phyloP scores from a whole-genome alignment of 64 coral and sea anemone species.

The Dendrophyllia cribrosa region DNA sequence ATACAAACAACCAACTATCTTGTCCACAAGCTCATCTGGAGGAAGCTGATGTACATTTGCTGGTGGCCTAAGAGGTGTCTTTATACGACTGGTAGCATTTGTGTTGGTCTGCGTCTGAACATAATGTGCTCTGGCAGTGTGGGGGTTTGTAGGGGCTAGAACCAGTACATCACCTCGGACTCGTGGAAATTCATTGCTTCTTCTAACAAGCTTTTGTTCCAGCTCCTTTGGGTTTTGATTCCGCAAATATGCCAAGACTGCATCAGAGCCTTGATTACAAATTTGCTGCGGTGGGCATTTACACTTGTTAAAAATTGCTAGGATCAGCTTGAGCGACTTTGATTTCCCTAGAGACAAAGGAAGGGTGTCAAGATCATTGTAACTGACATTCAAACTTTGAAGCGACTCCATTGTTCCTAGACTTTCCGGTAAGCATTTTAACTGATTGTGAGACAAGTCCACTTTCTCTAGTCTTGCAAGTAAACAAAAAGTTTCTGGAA shows the following conservation, averaged over 20 bases:
- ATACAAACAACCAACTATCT: constrained; percentile 95
- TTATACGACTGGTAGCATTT: constrained; percentile 80
- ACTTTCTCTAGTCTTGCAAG: constrained; percentile 85
- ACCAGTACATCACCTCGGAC: constrained; percentile 78
- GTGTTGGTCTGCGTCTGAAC: constrained; percentile 93
- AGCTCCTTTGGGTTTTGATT: constrained; percentile 74
- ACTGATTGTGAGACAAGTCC: constrained; percentile 93
- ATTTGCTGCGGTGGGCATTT: constrained; percentile 85
- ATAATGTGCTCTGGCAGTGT: constrained; percentile 94
- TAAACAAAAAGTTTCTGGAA: constrained; percentile 82
- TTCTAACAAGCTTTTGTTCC: constrained; percentile 40
- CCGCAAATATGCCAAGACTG: constrained; percentile 71
- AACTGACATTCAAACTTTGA: constrained; percentile 86
- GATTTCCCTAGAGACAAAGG: constrained; percentile 81
- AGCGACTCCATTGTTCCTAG: constrained; percentile 81
- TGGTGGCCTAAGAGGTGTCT: constrained; percentile 90
- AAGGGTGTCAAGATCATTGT: constrained; percentile 87
- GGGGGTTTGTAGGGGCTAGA: constrained; percentile 81
- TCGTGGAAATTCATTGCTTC: constrained; percentile 85
- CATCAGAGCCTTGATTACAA: constrained; percentile 91
- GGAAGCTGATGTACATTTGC: constrained; percentile 75
- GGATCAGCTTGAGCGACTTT: constrained; percentile 72
- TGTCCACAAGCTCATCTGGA: constrained; percentile 95
- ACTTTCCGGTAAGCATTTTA: constrained; percentile 71
- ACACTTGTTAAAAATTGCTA: constrained; percentile 94